These are phyloP conservation scores for Ammodytes marinus DNA, from an alignment of 2,113 vertebrate genomes.

Conservation along the genomic window DNA sequence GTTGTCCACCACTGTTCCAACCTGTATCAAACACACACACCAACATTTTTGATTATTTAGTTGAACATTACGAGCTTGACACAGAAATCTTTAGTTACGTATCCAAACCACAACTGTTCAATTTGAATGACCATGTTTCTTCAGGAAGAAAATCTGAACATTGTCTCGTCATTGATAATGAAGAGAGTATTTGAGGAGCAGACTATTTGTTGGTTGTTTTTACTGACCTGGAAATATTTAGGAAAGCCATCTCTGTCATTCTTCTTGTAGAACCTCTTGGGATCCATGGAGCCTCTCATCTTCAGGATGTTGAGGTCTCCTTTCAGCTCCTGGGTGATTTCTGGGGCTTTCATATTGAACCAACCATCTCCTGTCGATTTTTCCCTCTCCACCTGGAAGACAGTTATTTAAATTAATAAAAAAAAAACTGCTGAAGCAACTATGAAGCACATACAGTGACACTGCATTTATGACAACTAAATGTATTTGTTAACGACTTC, in stretches of 20 bases:
- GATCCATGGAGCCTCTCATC: conserved; percentile 93
- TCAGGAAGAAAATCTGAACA: neutral
- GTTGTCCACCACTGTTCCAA: conserved; percentile 93
- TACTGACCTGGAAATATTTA: conserved; percentile 94
- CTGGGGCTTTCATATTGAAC: conserved; percentile 98
- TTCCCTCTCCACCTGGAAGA: conserved; percentile 87
- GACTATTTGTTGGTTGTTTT: neutral
- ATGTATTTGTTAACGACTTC: neutral
- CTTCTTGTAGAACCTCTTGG: conserved; percentile 98
- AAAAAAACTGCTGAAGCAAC: neutral
- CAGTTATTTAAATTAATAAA: neutral
- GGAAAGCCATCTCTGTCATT: conserved; percentile 95
- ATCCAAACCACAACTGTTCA: neutral
- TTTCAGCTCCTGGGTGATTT: conserved; percentile 92
- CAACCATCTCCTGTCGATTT: conserved; percentile 93
- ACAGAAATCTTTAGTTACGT: neutral
- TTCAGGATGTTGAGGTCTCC: conserved; percentile 92
- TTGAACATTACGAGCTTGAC: neutral
- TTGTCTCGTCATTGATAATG: neutral
- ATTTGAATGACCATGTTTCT: neutral
- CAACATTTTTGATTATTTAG: too few relatives aligned
- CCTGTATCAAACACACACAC: conserved; percentile 74
- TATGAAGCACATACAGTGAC: neutral
- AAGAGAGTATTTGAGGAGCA: neutral
- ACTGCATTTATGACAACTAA: neutral